Base-by-base conservation (phyloP, 1,140 invertebrate genomes). In the Bombyx mori region DNA sequence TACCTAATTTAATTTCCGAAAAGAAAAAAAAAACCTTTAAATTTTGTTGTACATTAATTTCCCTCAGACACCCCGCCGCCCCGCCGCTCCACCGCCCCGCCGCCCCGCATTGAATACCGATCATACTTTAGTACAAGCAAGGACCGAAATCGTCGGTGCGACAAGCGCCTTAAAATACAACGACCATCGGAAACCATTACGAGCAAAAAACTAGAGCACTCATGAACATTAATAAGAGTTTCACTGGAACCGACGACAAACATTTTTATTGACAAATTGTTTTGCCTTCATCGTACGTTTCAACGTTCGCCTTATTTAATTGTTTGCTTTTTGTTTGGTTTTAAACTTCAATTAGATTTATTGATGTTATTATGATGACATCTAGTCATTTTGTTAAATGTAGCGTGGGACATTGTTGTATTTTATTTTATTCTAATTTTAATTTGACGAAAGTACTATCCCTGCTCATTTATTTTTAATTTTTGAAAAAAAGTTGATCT, bases 211-310 rank as follows among this genome's bases (percentile, higher is more conserved):
- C 26, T 45, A 22, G 42, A 54, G 53, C 53, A 54, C 77, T 82
- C 80, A 83, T 83, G 78, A 83, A 83, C 79, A 81, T 83, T 81
- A 77, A 81, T 83, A 72, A 54, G 70, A 62, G 58, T 70, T 76
- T 78, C 74, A 44, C 63, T 58, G 62, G 71, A 80, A 80, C 56
- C 58, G 26, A 35, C 26, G 26, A 35, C 63, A 68, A 70, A 75
- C 74, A 73, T 71, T 68, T 72, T 65, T 69, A 26, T 6, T 49
- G 58, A 65, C 70, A 80, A 80, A 76, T 80, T 80, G 77, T 77
- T 71, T 71, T 61, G 51, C 60, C 63, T 62, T 62, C 65, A 65
- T 62, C 63, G 60, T 63, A 59, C 42, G 10, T 52, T 52, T 35
- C 10, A 52, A 52, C 26, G 7, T 52, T 22, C 12, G n/a, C 9